Percentiles rank a stretch among this genome's conserved stretches.
phyloP scores from a whole-genome alignment of 2,888 invertebrate species.

The Plebejus melissa region DNA sequence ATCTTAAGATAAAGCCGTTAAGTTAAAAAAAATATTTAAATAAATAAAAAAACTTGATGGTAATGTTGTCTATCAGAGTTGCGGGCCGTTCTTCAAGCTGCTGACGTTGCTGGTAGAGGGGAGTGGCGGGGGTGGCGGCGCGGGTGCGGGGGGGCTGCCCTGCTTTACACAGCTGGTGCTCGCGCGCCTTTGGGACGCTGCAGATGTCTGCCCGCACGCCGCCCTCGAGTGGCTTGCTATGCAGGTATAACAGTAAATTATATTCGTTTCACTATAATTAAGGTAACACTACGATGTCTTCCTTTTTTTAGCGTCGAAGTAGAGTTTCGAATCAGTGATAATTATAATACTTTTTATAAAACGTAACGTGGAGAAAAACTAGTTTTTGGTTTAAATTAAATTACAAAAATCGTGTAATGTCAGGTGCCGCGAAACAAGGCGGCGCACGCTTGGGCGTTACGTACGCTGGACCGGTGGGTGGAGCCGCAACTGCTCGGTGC shows the following conservation, averaged over 20 bases:
- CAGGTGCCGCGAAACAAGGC: conserved; percentile 90
- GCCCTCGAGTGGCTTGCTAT: conserved; percentile 94
- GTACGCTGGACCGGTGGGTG: conserved; percentile 94
- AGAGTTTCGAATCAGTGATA: no score
- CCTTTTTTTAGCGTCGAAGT: no score
- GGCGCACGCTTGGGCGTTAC: conserved; percentile 94
- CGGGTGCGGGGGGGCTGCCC: conserved; percentile 85
- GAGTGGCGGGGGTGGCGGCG: conserved; percentile 83
- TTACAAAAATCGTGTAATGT: background rate
- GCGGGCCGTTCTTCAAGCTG: conserved; percentile 95
- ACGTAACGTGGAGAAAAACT: no score
- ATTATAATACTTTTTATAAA: no score
- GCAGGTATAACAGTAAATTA: conserved; percentile 70
- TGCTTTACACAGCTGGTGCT: conserved; percentile 94
- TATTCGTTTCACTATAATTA: no score
- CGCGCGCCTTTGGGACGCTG: conserved; percentile 92
- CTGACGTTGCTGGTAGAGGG: conserved; percentile 92
- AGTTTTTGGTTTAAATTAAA: no score
- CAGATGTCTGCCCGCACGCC: conserved; percentile 93
- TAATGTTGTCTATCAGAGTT: conserved; percentile 74
- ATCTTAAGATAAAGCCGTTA: no score
- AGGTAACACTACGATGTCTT: no score
- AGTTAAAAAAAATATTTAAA: no score
- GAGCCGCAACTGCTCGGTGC: conserved; percentile 93
- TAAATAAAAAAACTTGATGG: background rate